A percentile compares a stretch with the other conserved stretches of the same genome.
Conservation (phyloP, 2,888 invertebrate genomes). For the Drosophila heteroneura region DNA sequence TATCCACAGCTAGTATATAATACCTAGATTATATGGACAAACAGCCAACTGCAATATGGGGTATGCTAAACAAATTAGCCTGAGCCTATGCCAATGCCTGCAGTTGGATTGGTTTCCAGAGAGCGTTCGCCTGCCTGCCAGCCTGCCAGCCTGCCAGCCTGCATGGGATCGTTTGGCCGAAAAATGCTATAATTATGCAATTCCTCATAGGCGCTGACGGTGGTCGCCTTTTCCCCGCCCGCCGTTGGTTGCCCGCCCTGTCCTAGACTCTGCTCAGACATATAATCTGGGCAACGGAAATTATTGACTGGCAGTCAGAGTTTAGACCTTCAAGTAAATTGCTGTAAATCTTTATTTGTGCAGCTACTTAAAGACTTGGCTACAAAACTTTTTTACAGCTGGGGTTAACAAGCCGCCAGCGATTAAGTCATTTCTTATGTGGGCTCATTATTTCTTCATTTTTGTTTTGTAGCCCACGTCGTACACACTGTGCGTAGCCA, state of each 20-base stretch:
- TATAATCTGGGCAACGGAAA: conserved; percentile 74
- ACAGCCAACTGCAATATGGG: conserved; percentile 49
- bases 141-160: neutral
- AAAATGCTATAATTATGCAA: conserved; percentile 84
- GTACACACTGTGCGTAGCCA: conserved; percentile 60
- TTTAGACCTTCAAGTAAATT: conserved; percentile 70
- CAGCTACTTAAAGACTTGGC: conserved; percentile 75
- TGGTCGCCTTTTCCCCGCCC: conserved; percentile 68
- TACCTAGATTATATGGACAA: conserved; percentile 56
- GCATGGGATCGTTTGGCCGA: conserved; percentile 45
- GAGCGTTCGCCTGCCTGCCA: conserved; percentile 15
- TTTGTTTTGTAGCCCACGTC: conserved; percentile 17
- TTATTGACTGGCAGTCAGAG: conserved; percentile 73
- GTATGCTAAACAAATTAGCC: conserved; percentile 69
- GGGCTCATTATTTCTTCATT: conserved; percentile 67
- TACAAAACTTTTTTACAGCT: conserved; percentile 37
- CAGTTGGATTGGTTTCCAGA: conserved; percentile 7
- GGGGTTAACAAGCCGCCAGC: conserved; percentile 80
- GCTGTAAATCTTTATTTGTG: conserved; percentile 80
- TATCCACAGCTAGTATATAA: conserved; percentile 39
- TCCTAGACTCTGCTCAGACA: conserved; percentile 18
- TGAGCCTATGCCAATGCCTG: conserved; percentile 49
- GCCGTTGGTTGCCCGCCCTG: neutral
- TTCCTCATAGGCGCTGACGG: conserved; percentile 83
- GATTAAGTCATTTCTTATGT: conserved; percentile 83